Conservation (phyloP, 2,888 invertebrate genomes). For the Hypolimnas misippus region DNA sequence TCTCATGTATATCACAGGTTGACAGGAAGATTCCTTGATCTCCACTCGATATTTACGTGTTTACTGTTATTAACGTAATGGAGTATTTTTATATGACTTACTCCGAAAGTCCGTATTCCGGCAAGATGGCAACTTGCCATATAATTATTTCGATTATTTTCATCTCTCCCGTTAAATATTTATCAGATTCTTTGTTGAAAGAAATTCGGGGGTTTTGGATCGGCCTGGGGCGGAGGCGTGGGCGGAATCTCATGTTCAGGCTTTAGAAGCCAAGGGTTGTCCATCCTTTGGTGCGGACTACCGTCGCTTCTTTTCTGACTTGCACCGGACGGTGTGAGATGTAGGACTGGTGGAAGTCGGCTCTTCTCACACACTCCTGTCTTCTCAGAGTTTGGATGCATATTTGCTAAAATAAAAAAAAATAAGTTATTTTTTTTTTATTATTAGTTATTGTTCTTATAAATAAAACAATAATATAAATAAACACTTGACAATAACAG, state of each 20-base stretch:
- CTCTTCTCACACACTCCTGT: conserved; percentile 66
- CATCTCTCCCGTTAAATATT: conserved; percentile 36
- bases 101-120: conserved; percentile 62
- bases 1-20: conserved; percentile 28
- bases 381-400: conserved; percentile 75
- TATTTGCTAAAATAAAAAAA: conserved; percentile 47
- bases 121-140: conserved; percentile 77
- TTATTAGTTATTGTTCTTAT: no score
- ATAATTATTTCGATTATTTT: conserved; percentile 45
- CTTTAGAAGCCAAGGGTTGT: conserved; percentile 69
- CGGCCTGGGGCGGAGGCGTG: conserved; percentile 72
- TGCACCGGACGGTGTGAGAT: conserved; percentile 67
- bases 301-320: conserved; percentile 61
- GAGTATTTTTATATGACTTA: conserved; percentile 71
- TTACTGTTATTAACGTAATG: conserved; percentile 55
- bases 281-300: conserved; percentile 52
- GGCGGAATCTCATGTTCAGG: conserved; percentile 76
- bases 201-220: conserved; percentile 64
- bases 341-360: conserved; percentile 62
- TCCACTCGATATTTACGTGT: conserved; percentile 60
- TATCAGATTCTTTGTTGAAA: conserved; percentile 76
- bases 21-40: conserved; percentile 52
- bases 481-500: no score
- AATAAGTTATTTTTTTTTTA: conserved; percentile 17
- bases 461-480: no score